Conservation (phyloP, 92 coral and sea anemone genomes). For the Galaxea fascicularis region DNA sequence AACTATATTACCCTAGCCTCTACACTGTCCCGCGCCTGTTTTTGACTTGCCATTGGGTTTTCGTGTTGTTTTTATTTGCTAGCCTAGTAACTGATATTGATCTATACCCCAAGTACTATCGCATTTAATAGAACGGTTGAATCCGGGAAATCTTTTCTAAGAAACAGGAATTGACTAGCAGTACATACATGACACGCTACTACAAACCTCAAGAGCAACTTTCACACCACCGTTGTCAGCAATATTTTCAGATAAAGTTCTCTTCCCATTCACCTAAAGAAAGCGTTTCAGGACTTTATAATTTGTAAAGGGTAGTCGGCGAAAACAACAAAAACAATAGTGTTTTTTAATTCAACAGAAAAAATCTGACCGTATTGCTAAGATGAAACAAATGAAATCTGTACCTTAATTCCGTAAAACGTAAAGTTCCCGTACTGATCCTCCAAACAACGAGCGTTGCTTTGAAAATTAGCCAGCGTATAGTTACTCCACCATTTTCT, state of each 20-base stretch:
- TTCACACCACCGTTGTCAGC: conserved; percentile 90
- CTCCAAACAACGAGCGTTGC: conserved; percentile 83
- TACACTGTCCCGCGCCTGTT: too few relatives aligned
- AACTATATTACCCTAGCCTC: too few relatives aligned
- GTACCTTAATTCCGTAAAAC: conserved; percentile 72
- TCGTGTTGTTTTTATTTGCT: too few relatives aligned
- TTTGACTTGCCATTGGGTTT: too few relatives aligned
- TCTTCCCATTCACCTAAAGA: conserved; percentile 67
- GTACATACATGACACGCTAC: background rate
- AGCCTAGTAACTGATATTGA: too few relatives aligned
- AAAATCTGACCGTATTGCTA: background rate
- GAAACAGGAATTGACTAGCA: background rate
- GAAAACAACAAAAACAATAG: too few relatives aligned
- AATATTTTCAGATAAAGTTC: conserved; percentile 85
- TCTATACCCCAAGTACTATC: too few relatives aligned
- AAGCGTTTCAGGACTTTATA: too few relatives aligned
- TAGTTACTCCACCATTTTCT: conserved; percentile 90
- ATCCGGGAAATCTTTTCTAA: too few relatives aligned
- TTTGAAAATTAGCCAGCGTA: conserved; percentile 74
- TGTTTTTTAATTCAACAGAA: background rate
- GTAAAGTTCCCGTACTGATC: conserved; percentile 87
- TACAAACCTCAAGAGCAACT: conserved; percentile 76
- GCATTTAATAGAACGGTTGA: too few relatives aligned
- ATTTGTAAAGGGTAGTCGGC: background rate
- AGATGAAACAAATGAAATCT: too few relatives aligned